Base-by-base conservation (phyloP, 2,113 vertebrate genomes). In the zebrafish (Danio rerio) region DNA sequence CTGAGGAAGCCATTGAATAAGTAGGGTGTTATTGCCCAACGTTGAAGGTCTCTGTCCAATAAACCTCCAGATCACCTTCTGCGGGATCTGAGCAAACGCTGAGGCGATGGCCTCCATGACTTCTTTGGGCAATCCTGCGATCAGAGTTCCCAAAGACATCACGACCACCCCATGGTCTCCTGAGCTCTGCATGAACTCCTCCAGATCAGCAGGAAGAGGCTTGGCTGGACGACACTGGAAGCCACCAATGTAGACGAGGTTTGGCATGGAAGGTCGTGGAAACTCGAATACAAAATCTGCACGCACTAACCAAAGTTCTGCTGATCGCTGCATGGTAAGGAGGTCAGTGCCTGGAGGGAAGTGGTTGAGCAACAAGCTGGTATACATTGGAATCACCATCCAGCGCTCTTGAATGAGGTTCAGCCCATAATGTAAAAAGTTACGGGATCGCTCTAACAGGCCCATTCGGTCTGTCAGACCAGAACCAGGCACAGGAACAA, bases 251-350 rank as follows among this genome's bases (percentile, higher is more conserved):
- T 87, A 89, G 11, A 85, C 59, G 2, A 85, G 11, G 50, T 89
- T 89, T 55, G 84, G 80, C 80, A 85, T 79, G n/a, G 74, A 43
- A 21, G 62, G 76, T 18, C 81, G 68, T 11, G 78, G 81, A 40
- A 83, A 86, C 62, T 86, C 84, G 13, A 86, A 86, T 13, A 83
- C 71, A 78, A 88, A 90, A 75, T 90, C 87, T 2, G 83, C 74
- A 59, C 84, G 78, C 78, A 88, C 78, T 2, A 90, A 82, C 74
- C 86, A 88, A 4, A 89, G n/a, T 68, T 90, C 89, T 0, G 85
- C 89, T 6, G 72, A 59, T 4, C 73, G 72, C 70, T 87, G 85
- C 84, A 90, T 58, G 13, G 72, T 18, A 2, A 81, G 63, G 5
- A 88, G 40, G 21, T 83, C 80, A 8, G 77, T 18, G 2, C 83